Conservation (phyloP, 2,797 vertebrate genomes). For the Sebastes steindachneri region DNA sequence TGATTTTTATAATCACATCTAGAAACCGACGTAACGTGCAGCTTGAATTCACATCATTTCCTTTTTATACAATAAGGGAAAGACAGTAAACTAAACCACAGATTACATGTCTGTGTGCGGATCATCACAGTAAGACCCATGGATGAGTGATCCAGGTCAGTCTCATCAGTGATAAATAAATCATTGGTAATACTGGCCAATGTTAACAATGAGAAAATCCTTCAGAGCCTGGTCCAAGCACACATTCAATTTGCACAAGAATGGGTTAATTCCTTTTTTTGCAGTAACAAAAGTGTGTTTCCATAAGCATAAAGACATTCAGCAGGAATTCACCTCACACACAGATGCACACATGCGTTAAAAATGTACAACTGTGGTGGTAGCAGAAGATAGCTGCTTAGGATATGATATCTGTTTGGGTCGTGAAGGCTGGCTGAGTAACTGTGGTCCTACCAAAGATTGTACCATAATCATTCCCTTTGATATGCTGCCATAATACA, state of each 20-base stretch:
- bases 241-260: conserved; percentile 3
- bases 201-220: background rate
- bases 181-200: background rate
- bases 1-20: background rate
- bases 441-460: conserved; percentile 49
- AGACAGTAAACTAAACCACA: background rate
- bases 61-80: background rate
- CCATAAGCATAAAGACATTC: background rate
- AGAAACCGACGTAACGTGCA: background rate
- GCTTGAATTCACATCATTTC: background rate
- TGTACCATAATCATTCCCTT: conserved; percentile 61
- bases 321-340: conserved; percentile 9
- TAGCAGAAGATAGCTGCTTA: conserved; percentile 18
- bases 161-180: conserved; percentile 16
- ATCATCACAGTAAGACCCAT: background rate
- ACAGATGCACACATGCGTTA: background rate
- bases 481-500: conserved; percentile 70
- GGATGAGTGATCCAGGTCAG: conserved; percentile 22
- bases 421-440: conserved; percentile 37
- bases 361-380: background rate
- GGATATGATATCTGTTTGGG: conserved; percentile 27
- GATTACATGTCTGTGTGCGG: background rate
- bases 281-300: conserved; percentile 16
- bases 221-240: conserved; percentile 7
- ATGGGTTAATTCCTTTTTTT: conserved; percentile 5